phyloP scores from a whole-genome alignment of 92 coral and sea anemone genomes.

The Plumapathes pennacea region DNA sequence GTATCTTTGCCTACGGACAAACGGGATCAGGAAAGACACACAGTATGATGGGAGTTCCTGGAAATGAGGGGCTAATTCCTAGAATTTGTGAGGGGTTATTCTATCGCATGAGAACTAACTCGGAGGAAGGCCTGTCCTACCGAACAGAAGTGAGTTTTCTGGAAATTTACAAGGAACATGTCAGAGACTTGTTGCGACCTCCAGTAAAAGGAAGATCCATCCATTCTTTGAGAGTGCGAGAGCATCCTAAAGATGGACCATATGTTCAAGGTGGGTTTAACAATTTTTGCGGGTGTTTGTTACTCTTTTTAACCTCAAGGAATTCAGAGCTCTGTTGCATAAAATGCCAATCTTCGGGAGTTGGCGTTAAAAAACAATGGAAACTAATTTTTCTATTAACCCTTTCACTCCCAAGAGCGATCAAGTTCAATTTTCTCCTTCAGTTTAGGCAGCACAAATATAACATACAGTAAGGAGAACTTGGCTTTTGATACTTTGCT shows the following conservation, averaged over 20 bases:
- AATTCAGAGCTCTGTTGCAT: no score
- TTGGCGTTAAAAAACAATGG: no score
- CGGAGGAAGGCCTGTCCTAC: slow-evolving; percentile 75
- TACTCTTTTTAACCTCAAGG: no score
- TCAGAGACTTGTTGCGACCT: slow-evolving; percentile 85
- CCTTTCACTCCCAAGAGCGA: no score
- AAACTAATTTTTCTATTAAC: no score
- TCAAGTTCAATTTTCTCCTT: no score
- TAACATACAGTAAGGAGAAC: no score
- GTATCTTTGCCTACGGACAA: slow-evolving; percentile 97
- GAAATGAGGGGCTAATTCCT: slow-evolving; percentile 85
- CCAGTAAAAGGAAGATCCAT: slow-evolving; percentile 82
- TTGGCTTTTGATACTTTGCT: no score
- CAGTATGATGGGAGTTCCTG: slow-evolving; percentile 94
- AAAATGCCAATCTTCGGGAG: no score
- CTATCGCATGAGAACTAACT: slow-evolving; percentile 64
- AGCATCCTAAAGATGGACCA: slow-evolving; percentile 97
- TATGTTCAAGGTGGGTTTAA: slow-evolving; percentile 87
- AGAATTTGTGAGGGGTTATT: slow-evolving; percentile 96
- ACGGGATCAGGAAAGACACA: slow-evolving; percentile 97
- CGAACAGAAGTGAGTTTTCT: slow-evolving; percentile 96
- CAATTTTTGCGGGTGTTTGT: neutral
- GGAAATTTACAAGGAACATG: slow-evolving; percentile 96
- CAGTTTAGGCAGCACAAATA: no score
- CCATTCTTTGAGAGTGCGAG: slow-evolving; percentile 88